These are phyloP conservation scores for Andrena minutula DNA, from an alignment of 2,888 invertebrate genomes.

Conservation along the genomic window DNA sequence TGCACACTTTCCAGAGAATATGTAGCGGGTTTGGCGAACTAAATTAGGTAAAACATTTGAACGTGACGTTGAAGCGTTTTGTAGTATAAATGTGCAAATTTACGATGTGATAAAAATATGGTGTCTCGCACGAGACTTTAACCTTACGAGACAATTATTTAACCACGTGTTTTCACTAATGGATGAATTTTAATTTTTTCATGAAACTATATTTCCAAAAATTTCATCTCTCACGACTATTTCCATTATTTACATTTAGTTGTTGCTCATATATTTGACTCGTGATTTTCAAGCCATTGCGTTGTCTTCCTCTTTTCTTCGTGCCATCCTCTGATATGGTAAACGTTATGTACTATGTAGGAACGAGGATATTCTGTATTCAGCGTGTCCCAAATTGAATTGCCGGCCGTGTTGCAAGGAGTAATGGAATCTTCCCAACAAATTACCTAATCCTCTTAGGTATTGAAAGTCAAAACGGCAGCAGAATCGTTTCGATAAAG, in stretches of 20 bases:
- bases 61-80: conserved; percentile 5
- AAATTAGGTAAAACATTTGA: background rate
- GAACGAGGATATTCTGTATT: background rate
- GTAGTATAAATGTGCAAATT: too few species aligned
- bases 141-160: too few species aligned
- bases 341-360: background rate
- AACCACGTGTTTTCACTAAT: too few species aligned
- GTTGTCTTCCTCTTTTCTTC: background rate
- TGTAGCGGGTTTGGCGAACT: background rate
- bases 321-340: background rate
- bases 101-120: too few species aligned
- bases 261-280: too few species aligned
- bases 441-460: conserved; percentile 6
- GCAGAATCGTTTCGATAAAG: conserved; percentile 40
- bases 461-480: conserved; percentile 3
- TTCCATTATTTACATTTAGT: too few species aligned
- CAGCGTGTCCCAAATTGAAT: background rate
- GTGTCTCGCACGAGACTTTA: too few species aligned
- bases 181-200: too few species aligned
- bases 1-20: conserved; percentile 26
- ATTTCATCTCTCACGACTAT: too few species aligned
- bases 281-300: background rate
- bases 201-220: too few species aligned
- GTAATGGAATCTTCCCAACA: background rate
- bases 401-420: background rate